Conservation (phyloP, 2,113 vertebrate genomes). For the Diadophis punctatus region DNA sequence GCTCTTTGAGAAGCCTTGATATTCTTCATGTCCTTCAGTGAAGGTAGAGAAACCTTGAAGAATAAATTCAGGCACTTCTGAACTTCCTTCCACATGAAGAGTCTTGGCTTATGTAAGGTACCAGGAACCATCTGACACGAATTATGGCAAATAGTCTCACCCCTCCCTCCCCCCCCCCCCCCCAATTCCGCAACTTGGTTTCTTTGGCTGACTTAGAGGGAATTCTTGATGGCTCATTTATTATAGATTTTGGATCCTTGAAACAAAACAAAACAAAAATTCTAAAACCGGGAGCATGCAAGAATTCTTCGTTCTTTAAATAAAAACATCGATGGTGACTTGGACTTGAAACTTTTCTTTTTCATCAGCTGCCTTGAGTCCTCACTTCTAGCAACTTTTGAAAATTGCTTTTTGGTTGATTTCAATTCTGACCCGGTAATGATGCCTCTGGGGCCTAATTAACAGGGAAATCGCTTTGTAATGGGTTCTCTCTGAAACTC, state of each 20-base stretch:
- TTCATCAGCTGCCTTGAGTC: background rate
- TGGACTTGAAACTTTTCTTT: background rate
- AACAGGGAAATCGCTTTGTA: constrained; percentile 2
- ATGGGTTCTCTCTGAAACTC: background rate
- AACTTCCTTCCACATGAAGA: background rate
- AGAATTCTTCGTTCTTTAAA: background rate
- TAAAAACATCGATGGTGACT: background rate
- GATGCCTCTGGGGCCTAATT: constrained; percentile 23
- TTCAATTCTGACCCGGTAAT: constrained; percentile 4
- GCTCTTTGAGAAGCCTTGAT: background rate
- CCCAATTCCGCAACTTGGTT: background rate
- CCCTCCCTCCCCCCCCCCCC: background rate
- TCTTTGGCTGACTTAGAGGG: background rate
- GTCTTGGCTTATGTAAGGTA: background rate
- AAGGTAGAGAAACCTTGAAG: background rate
- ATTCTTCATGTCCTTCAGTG: background rate
- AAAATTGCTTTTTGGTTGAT: constrained; percentile 4
- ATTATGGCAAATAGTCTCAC: background rate
- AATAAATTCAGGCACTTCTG: background rate
- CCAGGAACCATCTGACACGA: background rate
- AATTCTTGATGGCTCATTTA: background rate
- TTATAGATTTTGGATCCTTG: background rate
- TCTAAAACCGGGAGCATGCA: background rate
- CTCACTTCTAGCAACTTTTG: background rate
- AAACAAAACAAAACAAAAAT: background rate